Conservation (phyloP, 92 coral and sea anemone genomes). For the Epizoanthus ramosus region DNA sequence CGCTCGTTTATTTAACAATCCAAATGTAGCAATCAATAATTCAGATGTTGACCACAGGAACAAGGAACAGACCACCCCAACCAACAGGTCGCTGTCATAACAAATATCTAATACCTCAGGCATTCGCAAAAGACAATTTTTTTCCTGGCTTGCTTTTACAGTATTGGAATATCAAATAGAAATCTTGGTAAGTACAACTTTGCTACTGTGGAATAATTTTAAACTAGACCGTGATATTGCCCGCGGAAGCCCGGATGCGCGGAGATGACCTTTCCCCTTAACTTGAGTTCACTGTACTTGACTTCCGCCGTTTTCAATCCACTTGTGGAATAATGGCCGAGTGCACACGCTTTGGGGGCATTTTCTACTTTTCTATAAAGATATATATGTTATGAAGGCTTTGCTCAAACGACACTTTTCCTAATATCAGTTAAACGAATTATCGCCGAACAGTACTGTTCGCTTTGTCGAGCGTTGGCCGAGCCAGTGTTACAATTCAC, state of each 20-base stretch:
- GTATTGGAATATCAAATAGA: background rate
- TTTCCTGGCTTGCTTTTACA: conserved; percentile 11
- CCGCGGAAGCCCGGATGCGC: background rate
- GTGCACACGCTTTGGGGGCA: background rate
- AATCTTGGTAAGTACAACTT: conserved; percentile 5
- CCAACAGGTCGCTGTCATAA: background rate
- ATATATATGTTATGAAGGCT: too few species aligned
- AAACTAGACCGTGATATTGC: background rate
- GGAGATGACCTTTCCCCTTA: background rate
- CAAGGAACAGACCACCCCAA: conserved; percentile 10
- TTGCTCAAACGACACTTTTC: too few species aligned
- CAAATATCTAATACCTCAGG: conserved; percentile 20
- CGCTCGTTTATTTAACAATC: too few species aligned
- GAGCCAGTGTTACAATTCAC: too few species aligned
- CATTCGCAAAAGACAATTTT: background rate
- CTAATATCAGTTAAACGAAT: too few species aligned
- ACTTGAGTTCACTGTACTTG: background rate
- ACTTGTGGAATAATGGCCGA: conserved; percentile 6
- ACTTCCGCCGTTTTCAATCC: background rate
- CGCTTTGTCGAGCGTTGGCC: too few species aligned
- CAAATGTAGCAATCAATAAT: background rate
- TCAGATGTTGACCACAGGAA: conserved; percentile 7
- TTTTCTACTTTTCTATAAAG: too few species aligned
- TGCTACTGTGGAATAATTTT: too few species aligned
- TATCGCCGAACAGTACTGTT: too few species aligned